Base-by-base conservation (phyloP, 1,140 invertebrate genomes). In the Apis mellifera region DNA sequence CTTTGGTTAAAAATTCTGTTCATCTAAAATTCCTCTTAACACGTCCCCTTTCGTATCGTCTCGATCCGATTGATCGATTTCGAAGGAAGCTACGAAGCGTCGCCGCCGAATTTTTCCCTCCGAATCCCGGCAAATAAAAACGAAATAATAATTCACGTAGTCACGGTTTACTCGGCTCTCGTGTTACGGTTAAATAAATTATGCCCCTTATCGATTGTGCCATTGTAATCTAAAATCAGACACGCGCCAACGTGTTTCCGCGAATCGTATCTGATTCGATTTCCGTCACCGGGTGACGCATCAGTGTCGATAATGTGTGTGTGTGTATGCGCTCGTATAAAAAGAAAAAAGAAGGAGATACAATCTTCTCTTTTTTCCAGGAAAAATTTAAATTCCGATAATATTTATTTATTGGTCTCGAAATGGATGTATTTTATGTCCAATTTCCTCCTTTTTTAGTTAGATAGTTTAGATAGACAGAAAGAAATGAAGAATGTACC, bases 221-320 rank as follows among this genome's bases (percentile, higher is more conserved):
- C 54, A 12, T 59, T 54, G 71, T 62, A 82, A 82, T 82, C 80
- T 82, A 42, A 70, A 82, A 82, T 82, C 80, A 70, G 74, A 78
- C 55, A 57, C 57, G 66, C 74, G 50, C 48, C 57, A 62, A 55
- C 57, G 26, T 82, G 48, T 82, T 78, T 64, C 66, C 66, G 26
- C 19, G 81, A 77, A 82, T 57, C 65, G 26, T 55, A 62, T 69
- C 19, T 54, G 76, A 74, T 55, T 32, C 26, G 66, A 82, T 78
- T 64, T 71, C n/a, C 57, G 77, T 82, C 57, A 42, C 32, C n/a
- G 48, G 13, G 78, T 64, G 66, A 48, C 59, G 26, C 66, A 42
- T 13, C 17, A 15, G 12, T 21, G 23, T 42, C 54, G 54, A 32
- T 7, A n/a, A 42, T 23, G 13, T 15, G 13, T 42, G 32, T 42